Evolutionary conservation across 2,888 invertebrate species (phyloP).

Genomic region (Nomada fucata): DNA sequence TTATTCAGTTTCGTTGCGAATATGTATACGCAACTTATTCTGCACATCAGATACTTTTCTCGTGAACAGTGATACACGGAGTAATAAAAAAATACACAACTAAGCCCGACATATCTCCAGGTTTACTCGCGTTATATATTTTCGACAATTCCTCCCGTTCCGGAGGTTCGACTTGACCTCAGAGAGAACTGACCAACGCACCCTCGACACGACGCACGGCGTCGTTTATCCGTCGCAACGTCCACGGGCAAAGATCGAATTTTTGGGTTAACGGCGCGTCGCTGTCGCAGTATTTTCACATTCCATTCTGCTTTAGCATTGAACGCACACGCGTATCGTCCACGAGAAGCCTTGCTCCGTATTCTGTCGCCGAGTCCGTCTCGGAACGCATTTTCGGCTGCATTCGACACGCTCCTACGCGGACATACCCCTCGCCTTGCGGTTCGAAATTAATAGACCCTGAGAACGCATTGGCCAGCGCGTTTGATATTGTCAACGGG

Average conservation of each 20-base stretch:
- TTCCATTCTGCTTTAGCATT: constrained; percentile 39
- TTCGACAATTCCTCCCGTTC: no score
- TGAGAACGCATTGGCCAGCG: constrained; percentile 46
- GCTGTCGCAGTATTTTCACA: constrained; percentile 27
- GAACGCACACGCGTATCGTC: constrained; percentile 19
- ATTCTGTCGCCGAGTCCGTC: constrained; percentile 50
- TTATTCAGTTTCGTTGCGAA: no score
- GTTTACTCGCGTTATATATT: no score
- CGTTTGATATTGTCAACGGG: constrained; percentile 51
- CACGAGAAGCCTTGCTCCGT: constrained; percentile 53
- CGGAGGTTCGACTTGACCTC: no score
- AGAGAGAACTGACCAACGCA: not conserved
- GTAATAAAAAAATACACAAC: no score
- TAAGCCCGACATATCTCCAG: no score
- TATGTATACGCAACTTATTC: no score
- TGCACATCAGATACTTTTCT: no score
- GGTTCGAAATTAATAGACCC: constrained; percentile 63
- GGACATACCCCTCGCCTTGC: constrained; percentile 25
- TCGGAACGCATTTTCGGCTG: constrained; percentile 39
- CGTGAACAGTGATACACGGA: no score
- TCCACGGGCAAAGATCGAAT: constrained; percentile 10
- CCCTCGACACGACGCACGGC: not conserved
- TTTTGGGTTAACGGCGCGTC: constrained; percentile 31
- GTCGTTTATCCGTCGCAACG: not conserved
- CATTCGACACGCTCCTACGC: constrained; percentile 42